Percentiles rank a stretch among this genome's conserved stretches.
These are phyloP conservation scores for Sapayoa aenigma DNA, from an alignment of 2,113 vertebrate genomes.

Conservation along the genomic window DNA sequence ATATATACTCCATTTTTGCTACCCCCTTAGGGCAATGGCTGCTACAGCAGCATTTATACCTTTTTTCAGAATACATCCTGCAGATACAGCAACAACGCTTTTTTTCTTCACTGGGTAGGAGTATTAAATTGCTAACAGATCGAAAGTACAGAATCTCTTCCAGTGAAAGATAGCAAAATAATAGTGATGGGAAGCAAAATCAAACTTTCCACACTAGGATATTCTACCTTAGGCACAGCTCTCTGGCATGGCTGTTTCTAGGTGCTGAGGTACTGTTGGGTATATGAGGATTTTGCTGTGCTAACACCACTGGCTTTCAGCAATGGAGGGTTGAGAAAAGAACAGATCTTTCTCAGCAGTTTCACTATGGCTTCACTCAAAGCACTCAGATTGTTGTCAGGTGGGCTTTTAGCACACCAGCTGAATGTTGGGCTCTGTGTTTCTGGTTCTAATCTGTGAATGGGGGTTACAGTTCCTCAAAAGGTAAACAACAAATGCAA, in stretches of 20 bases:
- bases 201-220: background rate
- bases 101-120: background rate
- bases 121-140: background rate
- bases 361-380: background rate
- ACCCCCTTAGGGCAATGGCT: background rate
- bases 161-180: background rate
- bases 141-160: background rate
- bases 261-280: background rate
- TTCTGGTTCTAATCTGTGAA: background rate
- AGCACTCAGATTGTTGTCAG: background rate
- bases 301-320: background rate
- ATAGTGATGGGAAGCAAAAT: background rate
- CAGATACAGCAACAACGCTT: background rate
- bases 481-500: background rate
- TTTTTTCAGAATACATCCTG: background rate
- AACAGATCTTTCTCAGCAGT: background rate
- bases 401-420: background rate
- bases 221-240: background rate
- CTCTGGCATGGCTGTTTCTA: background rate
- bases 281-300: background rate
- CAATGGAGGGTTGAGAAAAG: background rate
- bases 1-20: background rate
- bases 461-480: background rate
- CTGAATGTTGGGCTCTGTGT: background rate
- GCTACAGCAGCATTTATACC: background rate